Conservation (phyloP, 2,888 invertebrate genomes). For the Gibbula magus region DNA sequence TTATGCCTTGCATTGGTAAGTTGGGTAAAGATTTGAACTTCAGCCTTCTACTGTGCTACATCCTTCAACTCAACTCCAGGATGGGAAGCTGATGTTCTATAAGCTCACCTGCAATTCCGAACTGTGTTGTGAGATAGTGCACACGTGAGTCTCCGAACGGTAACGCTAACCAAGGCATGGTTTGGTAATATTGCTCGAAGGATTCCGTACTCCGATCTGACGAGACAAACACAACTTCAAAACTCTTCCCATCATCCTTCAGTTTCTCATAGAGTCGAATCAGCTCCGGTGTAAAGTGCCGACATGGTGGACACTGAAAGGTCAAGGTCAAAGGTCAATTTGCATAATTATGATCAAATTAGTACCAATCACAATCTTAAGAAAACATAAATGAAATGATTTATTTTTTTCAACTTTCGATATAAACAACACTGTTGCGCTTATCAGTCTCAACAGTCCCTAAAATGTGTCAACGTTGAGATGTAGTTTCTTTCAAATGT, state of each 20-base stretch:
- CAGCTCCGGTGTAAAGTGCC: conserved; percentile 87
- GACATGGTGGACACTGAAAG: conserved; percentile 89
- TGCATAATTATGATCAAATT: neutral
- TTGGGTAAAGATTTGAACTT: too few relatives aligned
- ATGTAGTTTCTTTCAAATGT: too few relatives aligned
- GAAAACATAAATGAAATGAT: neutral
- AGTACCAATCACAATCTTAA: neutral
- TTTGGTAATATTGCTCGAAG: conserved; percentile 83
- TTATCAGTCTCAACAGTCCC: neutral
- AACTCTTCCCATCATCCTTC: conserved; percentile 81
- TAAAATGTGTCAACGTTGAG: too few relatives aligned
- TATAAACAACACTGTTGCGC: neutral
- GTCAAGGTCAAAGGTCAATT: neutral
- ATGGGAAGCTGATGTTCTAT: neutral
- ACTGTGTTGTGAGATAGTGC: conserved; percentile 83
- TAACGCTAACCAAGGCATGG: conserved; percentile 86
- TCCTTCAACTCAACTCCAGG: neutral
- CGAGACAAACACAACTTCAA: conserved; percentile 89
- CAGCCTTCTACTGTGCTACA: too few relatives aligned
- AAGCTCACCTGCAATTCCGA: conserved; percentile 83
- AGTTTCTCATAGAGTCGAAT: conserved; percentile 84
- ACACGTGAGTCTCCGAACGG: conserved; percentile 82
- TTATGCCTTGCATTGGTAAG: too few relatives aligned
- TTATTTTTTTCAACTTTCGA: neutral
- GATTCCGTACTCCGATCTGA: conserved; percentile 90